phyloP scores from a whole-genome alignment of 1,140 invertebrate species.

The Mycetomoellerius zeteki region DNA sequence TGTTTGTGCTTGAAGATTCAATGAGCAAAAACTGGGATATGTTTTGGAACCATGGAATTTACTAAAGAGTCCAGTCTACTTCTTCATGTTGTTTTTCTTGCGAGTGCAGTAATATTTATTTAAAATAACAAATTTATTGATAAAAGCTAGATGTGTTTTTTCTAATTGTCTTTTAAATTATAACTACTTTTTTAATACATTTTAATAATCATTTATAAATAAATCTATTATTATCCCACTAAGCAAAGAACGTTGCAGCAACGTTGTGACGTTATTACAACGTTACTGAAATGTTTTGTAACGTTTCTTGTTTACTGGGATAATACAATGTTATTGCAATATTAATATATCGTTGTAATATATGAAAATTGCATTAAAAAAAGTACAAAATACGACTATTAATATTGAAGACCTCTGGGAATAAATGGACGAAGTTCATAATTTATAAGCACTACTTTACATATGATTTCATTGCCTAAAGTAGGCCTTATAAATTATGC shows the following conservation, averaged over 20 bases:
- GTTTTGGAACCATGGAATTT: background rate
- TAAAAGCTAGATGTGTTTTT: background rate
- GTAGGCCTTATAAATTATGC: conserved; percentile 34
- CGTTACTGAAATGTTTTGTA: no score
- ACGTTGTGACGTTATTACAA: no score
- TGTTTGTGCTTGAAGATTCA: conserved; percentile 23
- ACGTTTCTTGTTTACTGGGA: no score
- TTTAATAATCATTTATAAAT: background rate
- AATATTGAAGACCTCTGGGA: background rate
- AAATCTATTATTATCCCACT: conserved; percentile 28
- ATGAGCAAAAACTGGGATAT: conserved; percentile 27
- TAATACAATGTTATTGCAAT: conserved; percentile 19
- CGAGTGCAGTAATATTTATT: background rate
- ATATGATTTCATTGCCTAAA: conserved; percentile 43
- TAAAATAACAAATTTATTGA: background rate
- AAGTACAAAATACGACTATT: background rate
- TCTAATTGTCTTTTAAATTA: background rate
- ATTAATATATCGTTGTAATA: background rate
- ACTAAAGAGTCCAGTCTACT: background rate
- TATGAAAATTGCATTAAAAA: background rate
- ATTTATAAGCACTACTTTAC: conserved; percentile 39
- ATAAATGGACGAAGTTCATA: conserved; percentile 38
- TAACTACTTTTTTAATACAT: background rate
- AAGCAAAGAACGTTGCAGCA: no score
- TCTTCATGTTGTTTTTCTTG: background rate